Base-by-base conservation (phyloP, 2,797 vertebrate species). In the Gambelia wislizenii region DNA sequence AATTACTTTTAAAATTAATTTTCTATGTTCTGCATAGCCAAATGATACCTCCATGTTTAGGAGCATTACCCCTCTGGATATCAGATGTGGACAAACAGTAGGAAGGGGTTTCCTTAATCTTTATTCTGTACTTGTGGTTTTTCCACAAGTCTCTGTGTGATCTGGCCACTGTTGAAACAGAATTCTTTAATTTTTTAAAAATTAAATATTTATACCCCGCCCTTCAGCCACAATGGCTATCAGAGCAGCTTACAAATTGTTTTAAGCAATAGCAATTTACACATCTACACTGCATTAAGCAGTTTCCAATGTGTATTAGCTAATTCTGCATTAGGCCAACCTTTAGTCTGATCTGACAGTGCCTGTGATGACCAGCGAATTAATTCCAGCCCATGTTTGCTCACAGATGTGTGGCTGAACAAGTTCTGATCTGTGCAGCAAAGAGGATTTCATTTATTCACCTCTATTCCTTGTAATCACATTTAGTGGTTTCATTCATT, bases 351-450 rank as follows among this genome's bases (percentile, higher is more conserved):
- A 30, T 49, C 47, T 52, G n/a, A 70, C 4, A 59, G 52, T 33
- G 16, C 30, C 27, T 36, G 12, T 54, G 47, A 18, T 44, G 20
- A 79, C 13, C 69, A 75, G 16, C 12, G n/a, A 52, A 80, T 33
- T 27, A 86, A 79, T 47, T 74, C 44, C 30, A 83, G 70, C 70
- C 64, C 16, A 39, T 49, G 22, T 83, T 36, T 87, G 82, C 39
- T 84, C 64, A 70, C 33, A 18, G 8, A 3, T 36, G 59, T 0
- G 0, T 54, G 7, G 25, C 20, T 93, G 91, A 90, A 81, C 69
- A 39, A 70, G 16, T 75, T 94, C 84, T 90, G 84, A 86, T 88
- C 94, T 93, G 86, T 72, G 89, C 82, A 36, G 49, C 44, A 83
- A 86, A 77, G 56, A 83, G 44, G 72, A 83, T 75, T 27, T 77